Percentiles rank a stretch among this genome's conserved stretches.
Conservation (phyloP, 1,140 invertebrate genomes). For the Sitophilus oryzae region DNA sequence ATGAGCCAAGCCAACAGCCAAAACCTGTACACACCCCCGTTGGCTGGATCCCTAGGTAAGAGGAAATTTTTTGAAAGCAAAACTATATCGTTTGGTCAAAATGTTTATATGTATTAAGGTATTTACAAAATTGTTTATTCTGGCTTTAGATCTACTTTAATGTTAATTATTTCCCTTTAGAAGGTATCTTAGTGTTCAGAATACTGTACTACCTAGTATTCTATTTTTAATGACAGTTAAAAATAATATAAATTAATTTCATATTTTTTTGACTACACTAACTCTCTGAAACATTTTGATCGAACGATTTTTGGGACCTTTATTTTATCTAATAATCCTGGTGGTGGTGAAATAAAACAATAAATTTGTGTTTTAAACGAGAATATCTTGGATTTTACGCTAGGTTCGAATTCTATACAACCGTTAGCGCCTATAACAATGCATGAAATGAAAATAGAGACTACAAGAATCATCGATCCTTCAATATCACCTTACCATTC, state of each 20-base stretch:
- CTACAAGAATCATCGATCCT: conserved; percentile 50
- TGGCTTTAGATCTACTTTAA: no score
- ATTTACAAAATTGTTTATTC: no score
- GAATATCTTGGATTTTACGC: conserved; percentile 23
- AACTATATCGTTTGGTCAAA: no score
- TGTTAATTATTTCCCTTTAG: no score
- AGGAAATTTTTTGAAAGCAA: no score
- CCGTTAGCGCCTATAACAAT: conserved; percentile 70
- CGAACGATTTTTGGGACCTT: neutral
- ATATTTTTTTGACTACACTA: no score
- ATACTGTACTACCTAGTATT: no score
- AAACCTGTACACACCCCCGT: conserved; percentile 69
- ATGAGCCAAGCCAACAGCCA: conserved; percentile 64
- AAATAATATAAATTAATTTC: no score
- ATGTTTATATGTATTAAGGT: no score
- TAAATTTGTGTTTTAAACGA: conserved; percentile 8
- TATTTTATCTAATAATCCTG: neutral
- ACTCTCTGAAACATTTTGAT: no score
- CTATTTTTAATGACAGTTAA: no score
- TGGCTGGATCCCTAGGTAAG: conserved; percentile 66
- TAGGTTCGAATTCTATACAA: conserved; percentile 62
- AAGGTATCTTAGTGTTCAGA: no score
- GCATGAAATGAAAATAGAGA: conserved; percentile 69
- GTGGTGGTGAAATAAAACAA: conserved; percentile 24
- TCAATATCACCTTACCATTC: conserved; percentile 62